A percentile compares a stretch with the other conserved stretches of the same genome.
Evolutionary conservation across 2,113 vertebrate species (phyloP).

Genomic region (Neotragus moschatus): DNA sequence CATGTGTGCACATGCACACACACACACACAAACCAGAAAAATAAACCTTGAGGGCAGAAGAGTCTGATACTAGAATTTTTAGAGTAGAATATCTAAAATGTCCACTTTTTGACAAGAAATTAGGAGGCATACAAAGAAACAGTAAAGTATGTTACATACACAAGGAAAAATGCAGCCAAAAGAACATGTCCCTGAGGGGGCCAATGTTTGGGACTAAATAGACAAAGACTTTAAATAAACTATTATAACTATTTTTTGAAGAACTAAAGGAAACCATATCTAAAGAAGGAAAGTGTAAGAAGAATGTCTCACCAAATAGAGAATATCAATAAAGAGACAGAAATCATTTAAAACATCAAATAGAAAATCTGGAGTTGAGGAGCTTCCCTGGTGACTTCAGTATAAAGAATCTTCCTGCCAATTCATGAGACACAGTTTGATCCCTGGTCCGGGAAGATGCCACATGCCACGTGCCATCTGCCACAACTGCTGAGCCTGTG

Average conservation of each 20-base stretch:
- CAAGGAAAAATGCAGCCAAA: neutral
- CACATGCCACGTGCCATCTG: neutral
- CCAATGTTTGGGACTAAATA: neutral
- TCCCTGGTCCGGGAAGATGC: neutral
- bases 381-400: neutral
- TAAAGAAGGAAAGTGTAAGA: neutral
- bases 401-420: neutral
- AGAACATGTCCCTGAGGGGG: neutral
- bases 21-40: neutral
- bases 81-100: neutral
- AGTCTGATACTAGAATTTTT: neutral
- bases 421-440: neutral
- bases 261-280: neutral
- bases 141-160: neutral
- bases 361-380: conserved; percentile 2
- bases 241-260: neutral
- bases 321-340: neutral
- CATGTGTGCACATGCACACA: neutral
- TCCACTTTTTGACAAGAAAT: neutral
- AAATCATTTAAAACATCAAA: conserved; percentile 7
- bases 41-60: neutral
- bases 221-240: neutral
- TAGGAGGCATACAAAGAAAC: neutral
- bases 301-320: neutral
- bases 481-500: neutral